Base-by-base conservation (phyloP, 2,113 vertebrate genomes). In the Andinoacara biseriatus region DNA sequence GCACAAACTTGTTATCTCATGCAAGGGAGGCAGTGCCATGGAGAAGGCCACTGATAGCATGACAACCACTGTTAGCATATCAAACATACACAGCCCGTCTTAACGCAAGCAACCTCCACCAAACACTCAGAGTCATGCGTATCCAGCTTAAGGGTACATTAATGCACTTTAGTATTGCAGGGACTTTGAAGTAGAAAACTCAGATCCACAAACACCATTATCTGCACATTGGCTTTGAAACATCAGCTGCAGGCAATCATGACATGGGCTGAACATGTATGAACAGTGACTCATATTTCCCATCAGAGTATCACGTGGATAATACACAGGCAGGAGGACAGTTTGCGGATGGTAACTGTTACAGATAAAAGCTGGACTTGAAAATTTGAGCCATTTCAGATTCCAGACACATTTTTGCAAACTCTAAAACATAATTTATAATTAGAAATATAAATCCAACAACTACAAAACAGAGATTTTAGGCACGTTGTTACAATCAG, bases 11-110 rank as follows among this genome's bases (percentile, higher is more conserved):
- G 46, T 82, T 61, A 78, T 88, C 69, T 81, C 5, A 8, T n/a
- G 13, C 52, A 13, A 77, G 20, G 1, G 1, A 84, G 63, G 65
- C 69, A 67, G 63, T 74, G 81, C 67, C 78, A 61, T 67, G 74
- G 20, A 82, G 81, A 81, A 62, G 78, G 76, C 83, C n/a, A 5
- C 57, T 75, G 72, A 76, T 63, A 80, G 56, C 49, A 49, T 67
- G 86, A 86, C 79, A 46, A 52, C 58, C 35, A 54, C 74, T 86
- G 83, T 89, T 90, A 80, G 77, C 84, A 80, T 88, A 87, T 90
- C 80, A 88, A 84, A 90, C 52, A 80, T 15, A 62, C 54, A 26
- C 77, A 80, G 85, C 29, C 56, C 46, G 67, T 54, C 31, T 59
- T 58, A 43, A 74, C 3, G 57, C 52, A 79, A 81, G 56, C 56